These are phyloP conservation scores for Heterotilapia buettikoferi DNA, from an alignment of 2,113 vertebrate genomes.

Conservation along the genomic window DNA sequence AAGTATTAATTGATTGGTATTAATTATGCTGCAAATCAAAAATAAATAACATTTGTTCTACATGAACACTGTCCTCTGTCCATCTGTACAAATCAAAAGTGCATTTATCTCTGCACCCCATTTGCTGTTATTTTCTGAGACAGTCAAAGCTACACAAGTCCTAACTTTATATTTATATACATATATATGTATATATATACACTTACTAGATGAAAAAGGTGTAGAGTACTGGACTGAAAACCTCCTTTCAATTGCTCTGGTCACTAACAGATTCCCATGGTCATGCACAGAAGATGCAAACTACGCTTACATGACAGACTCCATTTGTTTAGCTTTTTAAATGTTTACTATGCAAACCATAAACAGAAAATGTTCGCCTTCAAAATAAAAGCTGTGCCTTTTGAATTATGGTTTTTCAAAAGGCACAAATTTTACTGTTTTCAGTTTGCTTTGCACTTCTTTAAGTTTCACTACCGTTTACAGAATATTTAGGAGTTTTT, in stretches of 20 bases:
- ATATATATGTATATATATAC: no score
- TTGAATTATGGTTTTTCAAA: neutral
- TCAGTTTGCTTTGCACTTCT: accelerated
- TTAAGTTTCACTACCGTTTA: neutral
- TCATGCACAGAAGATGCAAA: neutral
- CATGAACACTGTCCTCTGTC: neutral
- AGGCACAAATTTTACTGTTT: neutral
- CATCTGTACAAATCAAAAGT: neutral
- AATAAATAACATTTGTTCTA: neutral
- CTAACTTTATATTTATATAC: neutral
- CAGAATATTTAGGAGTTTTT: neutral
- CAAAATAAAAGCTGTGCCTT: neutral
- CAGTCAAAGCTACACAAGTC: neutral
- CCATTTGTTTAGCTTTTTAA: neutral
- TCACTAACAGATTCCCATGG: neutral
- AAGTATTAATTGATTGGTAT: neutral
- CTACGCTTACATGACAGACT: neutral
- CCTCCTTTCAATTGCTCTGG: neutral
- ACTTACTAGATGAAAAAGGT: neutral
- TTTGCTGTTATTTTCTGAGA: neutral
- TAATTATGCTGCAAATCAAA: neutral
- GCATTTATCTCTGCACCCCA: neutral
- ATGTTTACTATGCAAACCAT: neutral
- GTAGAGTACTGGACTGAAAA: neutral
- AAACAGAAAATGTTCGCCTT: neutral